Evolutionary conservation across 1,140 invertebrate genomes (phyloP), one percentile per base, ranked within the genome.

Genomic region (Pogonus chalceus): DNA sequence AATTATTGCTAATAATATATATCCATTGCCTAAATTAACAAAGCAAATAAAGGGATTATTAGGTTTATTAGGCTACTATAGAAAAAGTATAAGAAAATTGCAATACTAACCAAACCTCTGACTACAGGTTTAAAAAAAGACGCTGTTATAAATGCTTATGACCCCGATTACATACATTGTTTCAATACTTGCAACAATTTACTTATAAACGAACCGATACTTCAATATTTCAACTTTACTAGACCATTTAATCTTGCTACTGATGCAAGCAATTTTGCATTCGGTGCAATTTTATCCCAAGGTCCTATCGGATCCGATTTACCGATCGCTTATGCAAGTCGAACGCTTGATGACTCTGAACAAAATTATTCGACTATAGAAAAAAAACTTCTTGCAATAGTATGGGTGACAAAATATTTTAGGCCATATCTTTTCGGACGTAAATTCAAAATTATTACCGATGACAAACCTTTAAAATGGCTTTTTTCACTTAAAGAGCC

Each of bases 161-260:
- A 31, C 26, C 4, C 26, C 4, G 14, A 4, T 7, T 31, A 31
- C 26, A 31, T 31, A 7, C 4, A 31, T 7, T 7, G 12, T 14
- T 49, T 49, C 21, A 16, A 49, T 4, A 22, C 9, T 20, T 23
- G n/a, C 4, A 49, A 49, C 10, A 9, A 18, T 4, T 49, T 49
- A 49, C n/a, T 49, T 7, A 49, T 23, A 14, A 49, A n/a, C 9
- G 22, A 49, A n/a, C 46, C 35, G 21, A 35, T 49, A 49, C 23
- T 60, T 39, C 49, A 53, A 49, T 63, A 58, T 50, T 59, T 57
- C 23, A 56, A 61, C 47, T 61, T 61, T 51, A 46, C 2, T 2
- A 52, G 58, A 56, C 9, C 23, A 31, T 63, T 63, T 37, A 23
- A 52, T 16, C 22, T 61, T 35, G 57, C 55, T 9, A 61, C 58